Evolutionary conservation across 2,113 vertebrate species (phyloP).

Genomic region (Pseudois nayaur): DNA sequence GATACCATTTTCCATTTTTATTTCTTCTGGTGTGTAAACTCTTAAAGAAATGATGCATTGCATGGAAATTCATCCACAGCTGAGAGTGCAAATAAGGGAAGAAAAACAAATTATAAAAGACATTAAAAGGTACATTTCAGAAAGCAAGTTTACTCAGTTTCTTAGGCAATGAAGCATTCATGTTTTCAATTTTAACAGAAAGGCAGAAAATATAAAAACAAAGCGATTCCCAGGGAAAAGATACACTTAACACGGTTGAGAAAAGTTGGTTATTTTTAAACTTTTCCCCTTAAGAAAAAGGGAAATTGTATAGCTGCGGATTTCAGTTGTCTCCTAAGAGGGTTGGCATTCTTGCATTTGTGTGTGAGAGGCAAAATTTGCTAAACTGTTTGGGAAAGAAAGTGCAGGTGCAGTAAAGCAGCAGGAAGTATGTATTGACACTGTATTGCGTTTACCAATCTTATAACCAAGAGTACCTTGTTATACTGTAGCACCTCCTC

Average conservation of each 20-base stretch:
- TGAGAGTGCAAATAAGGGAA: conserved; percentile 62
- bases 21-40: conserved; percentile 47
- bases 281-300: conserved; percentile 11
- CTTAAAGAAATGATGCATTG: conserved; percentile 60
- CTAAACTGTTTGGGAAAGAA: conserved; percentile 17
- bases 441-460: background rate
- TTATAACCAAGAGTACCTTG: background rate
- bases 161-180: conserved; percentile 62
- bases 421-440: background rate
- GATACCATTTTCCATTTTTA: conserved; percentile 48
- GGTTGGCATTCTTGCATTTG: background rate
- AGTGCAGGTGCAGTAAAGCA: background rate
- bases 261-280: conserved; percentile 66
- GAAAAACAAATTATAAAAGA: conserved; percentile 63
- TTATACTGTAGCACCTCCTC: background rate
- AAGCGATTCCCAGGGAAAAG: conserved; percentile 70
- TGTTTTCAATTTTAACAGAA: conserved; percentile 70
- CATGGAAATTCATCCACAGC: conserved; percentile 64
- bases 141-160: conserved; percentile 72
- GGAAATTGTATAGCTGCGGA: background rate
- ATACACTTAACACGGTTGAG: background rate
- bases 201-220: conserved; percentile 59
- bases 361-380: background rate
- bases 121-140: conserved; percentile 60
- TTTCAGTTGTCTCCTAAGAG: conserved; percentile 23